Conservation (phyloP, 2,888 invertebrate genomes). For the Dasysyrphus albostriatus region DNA sequence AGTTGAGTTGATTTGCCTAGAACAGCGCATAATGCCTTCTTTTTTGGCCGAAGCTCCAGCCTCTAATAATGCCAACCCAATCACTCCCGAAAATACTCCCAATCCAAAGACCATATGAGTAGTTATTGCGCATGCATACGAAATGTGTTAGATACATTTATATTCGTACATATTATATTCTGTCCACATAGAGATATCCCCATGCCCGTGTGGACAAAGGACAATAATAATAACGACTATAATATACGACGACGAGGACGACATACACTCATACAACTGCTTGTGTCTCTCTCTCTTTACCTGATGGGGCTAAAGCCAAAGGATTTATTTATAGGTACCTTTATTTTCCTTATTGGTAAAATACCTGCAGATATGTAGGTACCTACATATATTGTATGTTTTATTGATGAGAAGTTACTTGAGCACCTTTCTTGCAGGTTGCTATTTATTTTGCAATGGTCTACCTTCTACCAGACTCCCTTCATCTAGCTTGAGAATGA, state of each 20-base stretch:
- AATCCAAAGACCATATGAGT: slow-evolving; percentile 74
- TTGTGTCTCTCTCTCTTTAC: slow-evolving; percentile 48
- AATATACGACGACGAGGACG: slow-evolving; percentile 49
- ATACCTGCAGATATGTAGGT: slow-evolving; percentile 20
- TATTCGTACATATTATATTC: slow-evolving; percentile 6
- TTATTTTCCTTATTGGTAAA: slow-evolving; percentile 33
- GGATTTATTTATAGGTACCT: slow-evolving; percentile 45
- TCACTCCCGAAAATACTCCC: slow-evolving; percentile 75
- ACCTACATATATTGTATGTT: neutral
- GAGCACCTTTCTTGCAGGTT: neutral
- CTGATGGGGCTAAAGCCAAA: slow-evolving; percentile 19
- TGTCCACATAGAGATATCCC: slow-evolving; percentile 57
- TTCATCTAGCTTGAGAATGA: neutral
- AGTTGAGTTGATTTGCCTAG: slow-evolving; percentile 69
- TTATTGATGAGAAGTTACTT: slow-evolving; percentile 9
- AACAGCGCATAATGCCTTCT: slow-evolving; percentile 67
- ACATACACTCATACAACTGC: slow-evolving; percentile 26
- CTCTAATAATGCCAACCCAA: slow-evolving; percentile 75
- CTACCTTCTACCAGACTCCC: neutral
- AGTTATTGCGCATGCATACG: slow-evolving; percentile 76
- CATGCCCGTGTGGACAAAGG: slow-evolving; percentile 70
- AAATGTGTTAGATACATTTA: slow-evolving; percentile 49
- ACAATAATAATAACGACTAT: slow-evolving; percentile 53
- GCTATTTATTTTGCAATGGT: neutral
- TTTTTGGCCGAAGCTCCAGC: slow-evolving; percentile 70